Evolutionary conservation across 1,140 invertebrate species (phyloP).

Genomic region (Argopecten irradians): DNA sequence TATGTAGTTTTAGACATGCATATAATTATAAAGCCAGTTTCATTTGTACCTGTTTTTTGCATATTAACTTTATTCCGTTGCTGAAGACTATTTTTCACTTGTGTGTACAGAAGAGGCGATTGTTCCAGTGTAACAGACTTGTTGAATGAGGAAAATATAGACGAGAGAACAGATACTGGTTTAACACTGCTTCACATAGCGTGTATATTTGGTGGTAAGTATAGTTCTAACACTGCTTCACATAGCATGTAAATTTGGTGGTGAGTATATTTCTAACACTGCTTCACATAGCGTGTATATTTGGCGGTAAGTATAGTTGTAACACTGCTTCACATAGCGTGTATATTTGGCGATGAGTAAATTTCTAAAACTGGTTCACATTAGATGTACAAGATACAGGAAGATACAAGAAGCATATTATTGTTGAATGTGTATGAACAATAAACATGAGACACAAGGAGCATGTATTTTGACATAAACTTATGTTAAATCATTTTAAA

Average conservation of each 20-base stretch:
- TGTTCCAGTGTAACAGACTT: conserved; percentile 58
- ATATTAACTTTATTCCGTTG: too few species aligned
- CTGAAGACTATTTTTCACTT: too few species aligned
- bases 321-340: conserved; percentile 69
- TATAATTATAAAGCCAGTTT: too few species aligned
- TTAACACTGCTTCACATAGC: conserved; percentile 73
- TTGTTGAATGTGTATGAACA: too few species aligned
- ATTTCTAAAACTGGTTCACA: conserved; percentile 70
- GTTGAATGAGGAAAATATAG: conserved; percentile 63
- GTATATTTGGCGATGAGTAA: conserved; percentile 69
- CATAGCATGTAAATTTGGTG: conserved; percentile 71
- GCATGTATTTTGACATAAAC: too few species aligned
- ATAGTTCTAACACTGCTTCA: conserved; percentile 62
- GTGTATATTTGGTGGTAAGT: conserved; percentile 72
- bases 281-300: conserved; percentile 71
- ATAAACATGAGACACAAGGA: too few species aligned
- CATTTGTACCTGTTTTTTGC: too few species aligned
- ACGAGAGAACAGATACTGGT: conserved; percentile 71
- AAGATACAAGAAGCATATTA: too few species aligned
- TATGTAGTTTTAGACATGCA: too few species aligned
- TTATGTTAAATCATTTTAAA: too few species aligned
- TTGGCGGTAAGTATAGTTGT: conserved; percentile 67
- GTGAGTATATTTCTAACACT: conserved; percentile 66
- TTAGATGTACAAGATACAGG: too few species aligned
- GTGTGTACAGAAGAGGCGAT: conserved; percentile 61